Evolutionary conservation across 2,888 invertebrate species (phyloP).

Genomic region (Ferrisia virgata): DNA sequence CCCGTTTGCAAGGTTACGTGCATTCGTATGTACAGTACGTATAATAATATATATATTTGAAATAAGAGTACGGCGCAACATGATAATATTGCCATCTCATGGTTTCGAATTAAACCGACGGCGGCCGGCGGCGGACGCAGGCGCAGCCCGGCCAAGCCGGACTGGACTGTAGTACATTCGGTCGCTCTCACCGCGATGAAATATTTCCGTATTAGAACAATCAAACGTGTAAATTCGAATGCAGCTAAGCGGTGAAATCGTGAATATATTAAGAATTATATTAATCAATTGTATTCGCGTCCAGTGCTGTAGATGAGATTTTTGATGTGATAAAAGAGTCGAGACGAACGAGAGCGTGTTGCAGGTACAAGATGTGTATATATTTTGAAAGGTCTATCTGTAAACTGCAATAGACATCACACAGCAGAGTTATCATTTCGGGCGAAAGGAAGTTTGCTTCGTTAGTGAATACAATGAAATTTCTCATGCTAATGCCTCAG

Average conservation of each 20-base stretch:
- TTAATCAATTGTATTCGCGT: slow-evolving; percentile 23
- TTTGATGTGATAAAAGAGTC: neutral
- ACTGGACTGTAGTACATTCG: too few species aligned
- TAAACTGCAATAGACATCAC: too few species aligned
- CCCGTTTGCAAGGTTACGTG: neutral
- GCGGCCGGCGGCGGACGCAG: neutral
- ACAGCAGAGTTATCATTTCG: too few species aligned
- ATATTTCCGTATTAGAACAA: slow-evolving; percentile 19
- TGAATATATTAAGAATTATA: slow-evolving; percentile 20
- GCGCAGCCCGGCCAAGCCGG: neutral
- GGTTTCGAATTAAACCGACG: neutral
- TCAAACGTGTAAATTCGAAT: neutral
- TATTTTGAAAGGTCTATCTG: too few species aligned
- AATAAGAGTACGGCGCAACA: neutral
- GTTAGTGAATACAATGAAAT: neutral
- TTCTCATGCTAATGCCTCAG: too few species aligned
- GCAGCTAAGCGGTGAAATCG: slow-evolving; percentile 12
- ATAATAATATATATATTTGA: neutral
- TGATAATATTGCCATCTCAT: neutral
- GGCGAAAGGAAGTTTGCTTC: neutral
- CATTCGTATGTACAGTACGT: neutral
- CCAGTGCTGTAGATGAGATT: neutral
- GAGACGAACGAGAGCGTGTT: neutral
- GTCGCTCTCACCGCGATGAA: slow-evolving; percentile 12
- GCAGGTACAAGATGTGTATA: too few species aligned